Evolutionary conservation across 2,797 vertebrate genomes (phyloP), one percentile per base, ranked within the genome.

Genomic region (Molossus alvarezi): DNA sequence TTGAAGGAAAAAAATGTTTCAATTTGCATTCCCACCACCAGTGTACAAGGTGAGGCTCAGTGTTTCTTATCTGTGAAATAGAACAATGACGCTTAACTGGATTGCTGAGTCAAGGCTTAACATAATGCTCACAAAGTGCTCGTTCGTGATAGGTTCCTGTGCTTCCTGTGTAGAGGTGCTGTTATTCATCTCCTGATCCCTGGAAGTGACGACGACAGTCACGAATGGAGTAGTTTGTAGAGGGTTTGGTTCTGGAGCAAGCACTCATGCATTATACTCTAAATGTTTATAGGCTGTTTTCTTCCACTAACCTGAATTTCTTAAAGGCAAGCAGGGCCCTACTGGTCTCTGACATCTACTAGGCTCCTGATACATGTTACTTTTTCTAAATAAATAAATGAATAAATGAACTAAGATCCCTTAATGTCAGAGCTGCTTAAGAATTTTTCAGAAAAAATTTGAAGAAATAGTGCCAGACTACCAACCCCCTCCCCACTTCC

Each of bases 221-320:
- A 11, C 10, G 6, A 77, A 27, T 14, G 27, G 37, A 51, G 14
- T n/a, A 75, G 41, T 72, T 51, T 13, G 64, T 55, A 57, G 85
- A 69, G 51, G 27, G 15, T 37, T 89, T 58, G 73, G 65, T 62
- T 23, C 58, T 58, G 17, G 41, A 27, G 51, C n/a, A 12, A 79
- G 51, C 37, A 20, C 29, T 72, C 7, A 57, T 1, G 17, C 0
- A 7, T 45, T 71, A 7, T 29, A 45, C 65, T 86, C 21, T 72
- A 48, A 41, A 21, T 48, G 14, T 71, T 83, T 29, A 57, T 9
- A 17, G 11, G n/a, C 13, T 21, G 13, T n/a, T 72, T 67, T 0
- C 0, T 62, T 58, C 97, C n/a, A 91, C 9, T n/a, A n/a, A 88
- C 87, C 37, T 80, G 51, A 71, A 94, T 85, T 90, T 81, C 84